A percentile compares a stretch with the other conserved stretches of the same genome.
These are phyloP conservation scores for Mya arenaria DNA, from an alignment of 1,140 invertebrate genomes.

Conservation along the genomic window DNA sequence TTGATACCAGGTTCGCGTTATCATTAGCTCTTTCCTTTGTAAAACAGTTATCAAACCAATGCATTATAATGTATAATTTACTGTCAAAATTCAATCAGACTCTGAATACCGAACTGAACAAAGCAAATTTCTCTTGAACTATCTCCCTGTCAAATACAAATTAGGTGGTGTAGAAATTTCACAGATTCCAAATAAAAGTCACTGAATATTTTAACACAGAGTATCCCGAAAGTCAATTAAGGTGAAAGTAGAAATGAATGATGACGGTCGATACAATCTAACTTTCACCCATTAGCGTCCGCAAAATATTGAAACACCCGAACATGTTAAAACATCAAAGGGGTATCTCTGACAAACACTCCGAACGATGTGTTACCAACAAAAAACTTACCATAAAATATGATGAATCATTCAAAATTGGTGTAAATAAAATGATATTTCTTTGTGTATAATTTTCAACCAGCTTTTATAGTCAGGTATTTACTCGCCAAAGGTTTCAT, in stretches of 20 bases:
- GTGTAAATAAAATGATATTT: conserved; percentile 49
- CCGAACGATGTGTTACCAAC: conserved; percentile 49
- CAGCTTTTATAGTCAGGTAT: conserved; percentile 11
- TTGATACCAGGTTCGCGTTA: no score
- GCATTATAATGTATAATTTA: no score
- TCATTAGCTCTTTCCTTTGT: no score
- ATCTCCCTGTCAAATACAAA: conserved; percentile 12
- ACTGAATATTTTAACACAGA: conserved; percentile 32
- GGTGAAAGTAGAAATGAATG: conserved; percentile 47
- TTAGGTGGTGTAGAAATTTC: conserved; percentile 3
- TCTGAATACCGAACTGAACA: no score
- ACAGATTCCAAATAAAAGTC: conserved; percentile 35
- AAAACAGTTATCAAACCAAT: no score
- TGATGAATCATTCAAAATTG: conserved; percentile 56
- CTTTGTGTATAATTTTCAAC: conserved; percentile 45
- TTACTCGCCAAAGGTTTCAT: conserved; percentile 12
- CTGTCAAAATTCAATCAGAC: no score
- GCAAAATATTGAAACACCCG: conserved; percentile 36
- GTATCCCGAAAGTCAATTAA: conserved; percentile 45
- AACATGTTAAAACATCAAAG: conserved; percentile 49
- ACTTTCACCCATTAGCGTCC: conserved; percentile 51
- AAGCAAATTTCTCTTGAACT: no score
- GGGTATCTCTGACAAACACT: neutral
- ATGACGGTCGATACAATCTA: conserved; percentile 48
- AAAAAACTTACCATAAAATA: conserved; percentile 50